Evolutionary conservation across 2,888 invertebrate genomes (phyloP).

Genomic region (Isotomurus palustris): DNA sequence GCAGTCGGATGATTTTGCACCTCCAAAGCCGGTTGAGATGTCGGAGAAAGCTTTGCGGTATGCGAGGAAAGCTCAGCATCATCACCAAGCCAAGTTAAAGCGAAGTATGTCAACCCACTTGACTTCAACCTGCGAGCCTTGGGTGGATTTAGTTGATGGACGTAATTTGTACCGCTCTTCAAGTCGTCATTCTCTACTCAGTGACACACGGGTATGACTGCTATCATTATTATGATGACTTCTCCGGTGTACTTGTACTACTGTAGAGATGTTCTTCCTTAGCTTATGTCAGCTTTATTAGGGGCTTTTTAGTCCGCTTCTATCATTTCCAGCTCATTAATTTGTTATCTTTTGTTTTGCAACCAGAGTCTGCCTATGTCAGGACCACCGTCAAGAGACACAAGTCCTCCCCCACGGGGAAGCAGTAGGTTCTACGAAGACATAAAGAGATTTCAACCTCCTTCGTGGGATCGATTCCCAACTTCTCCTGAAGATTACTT

Average conservation of each 20-base stretch:
- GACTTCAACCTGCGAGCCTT: slow-evolving; percentile 32
- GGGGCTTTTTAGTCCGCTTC: too few relatives aligned
- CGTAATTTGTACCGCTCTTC: slow-evolving; percentile 57
- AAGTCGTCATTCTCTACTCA: slow-evolving; percentile 63
- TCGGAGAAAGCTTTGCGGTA: slow-evolving; percentile 44
- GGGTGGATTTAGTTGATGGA: slow-evolving; percentile 35
- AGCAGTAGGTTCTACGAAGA: slow-evolving; percentile 48
- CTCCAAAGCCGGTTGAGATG: slow-evolving; percentile 37
- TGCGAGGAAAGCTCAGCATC: slow-evolving; percentile 29
- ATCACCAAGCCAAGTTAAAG: slow-evolving; percentile 46
- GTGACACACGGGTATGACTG: slow-evolving; percentile 60
- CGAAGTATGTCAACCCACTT: slow-evolving; percentile 49
- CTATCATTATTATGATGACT: not conserved
- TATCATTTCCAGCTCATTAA: too few relatives aligned
- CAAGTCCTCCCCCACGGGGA: slow-evolving; percentile 53
- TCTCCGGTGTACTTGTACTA: too few relatives aligned
- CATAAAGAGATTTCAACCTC: slow-evolving; percentile 29
- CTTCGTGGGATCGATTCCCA: slow-evolving; percentile 38
- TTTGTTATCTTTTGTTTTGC: slow-evolving; percentile 11
- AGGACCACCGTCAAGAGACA: slow-evolving; percentile 52
- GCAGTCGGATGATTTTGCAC: slow-evolving; percentile 25
- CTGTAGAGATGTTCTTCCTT: too few relatives aligned
- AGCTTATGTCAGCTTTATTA: too few relatives aligned
- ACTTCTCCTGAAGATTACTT: slow-evolving; percentile 41
- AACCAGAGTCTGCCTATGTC: slow-evolving; percentile 57